Conservation (phyloP, 2,888 invertebrate genomes). For the Shargacucullia verbasci region DNA sequence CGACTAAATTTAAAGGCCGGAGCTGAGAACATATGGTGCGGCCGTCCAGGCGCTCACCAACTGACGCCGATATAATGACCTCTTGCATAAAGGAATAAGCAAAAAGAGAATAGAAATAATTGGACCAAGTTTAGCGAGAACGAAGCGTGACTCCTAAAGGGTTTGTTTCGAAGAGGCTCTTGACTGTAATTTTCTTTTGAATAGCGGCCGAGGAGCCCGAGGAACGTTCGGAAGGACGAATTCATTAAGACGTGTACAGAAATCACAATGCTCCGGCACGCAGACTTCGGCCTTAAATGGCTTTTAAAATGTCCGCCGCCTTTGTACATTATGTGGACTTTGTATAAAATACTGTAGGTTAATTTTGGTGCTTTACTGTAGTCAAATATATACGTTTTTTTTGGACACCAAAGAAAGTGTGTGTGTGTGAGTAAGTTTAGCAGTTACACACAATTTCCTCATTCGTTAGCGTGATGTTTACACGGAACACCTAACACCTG, state of each 20-base stretch:
- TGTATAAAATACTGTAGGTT: constrained; percentile 48
- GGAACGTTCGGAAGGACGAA: constrained; percentile 80
- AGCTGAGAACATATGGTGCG: constrained; percentile 82
- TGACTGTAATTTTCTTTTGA: constrained; percentile 85
- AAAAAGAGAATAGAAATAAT: constrained; percentile 82
- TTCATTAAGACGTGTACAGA: constrained; percentile 85
- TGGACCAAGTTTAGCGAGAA: constrained; percentile 83
- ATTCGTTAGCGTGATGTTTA: constrained; percentile 22
- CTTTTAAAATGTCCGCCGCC: constrained; percentile 68
- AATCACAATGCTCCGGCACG: constrained; percentile 78
- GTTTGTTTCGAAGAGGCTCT: constrained; percentile 84
- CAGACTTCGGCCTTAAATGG: constrained; percentile 73
- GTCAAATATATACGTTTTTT: constrained; percentile 32
- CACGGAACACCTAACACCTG: constrained; percentile 40
- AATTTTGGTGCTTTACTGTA: constrained; percentile 38
- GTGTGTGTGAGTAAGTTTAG: constrained; percentile 15
- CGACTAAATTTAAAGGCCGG: constrained; percentile 79
- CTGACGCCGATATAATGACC: constrained; percentile 85
- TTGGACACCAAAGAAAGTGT: constrained; percentile 32
- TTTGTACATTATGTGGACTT: constrained; percentile 54
- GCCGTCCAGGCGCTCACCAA: constrained; percentile 76
- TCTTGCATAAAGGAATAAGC: constrained; percentile 76
- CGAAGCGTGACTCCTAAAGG: constrained; percentile 84
- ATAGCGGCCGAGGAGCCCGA: constrained; percentile 79
- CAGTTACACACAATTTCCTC: constrained; percentile 23